These are phyloP conservation scores for Mormoops blainvillei DNA, from an alignment of 2,113 vertebrate species.

Conservation along the genomic window DNA sequence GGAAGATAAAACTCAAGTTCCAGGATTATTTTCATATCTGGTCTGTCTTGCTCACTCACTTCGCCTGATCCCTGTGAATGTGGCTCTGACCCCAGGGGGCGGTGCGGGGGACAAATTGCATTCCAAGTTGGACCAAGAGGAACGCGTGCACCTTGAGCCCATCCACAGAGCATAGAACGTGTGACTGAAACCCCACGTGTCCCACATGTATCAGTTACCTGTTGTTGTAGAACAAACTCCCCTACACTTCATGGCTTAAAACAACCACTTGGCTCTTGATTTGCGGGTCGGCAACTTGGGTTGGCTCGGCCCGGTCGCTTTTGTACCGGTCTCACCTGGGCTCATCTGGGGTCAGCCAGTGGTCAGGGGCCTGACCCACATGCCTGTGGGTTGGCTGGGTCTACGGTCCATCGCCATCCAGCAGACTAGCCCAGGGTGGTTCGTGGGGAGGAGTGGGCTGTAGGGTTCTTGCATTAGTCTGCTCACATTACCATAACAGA, in stretches of 20 bases:
- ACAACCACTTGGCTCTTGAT: background rate
- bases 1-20: background rate
- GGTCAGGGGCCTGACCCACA: background rate
- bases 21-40: background rate
- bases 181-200: rapidly evolving
- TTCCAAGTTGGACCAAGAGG: background rate
- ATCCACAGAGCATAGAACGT: background rate
- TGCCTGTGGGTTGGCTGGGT: background rate
- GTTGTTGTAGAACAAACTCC: background rate
- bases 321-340: background rate
- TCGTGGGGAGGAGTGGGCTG: rapidly evolving
- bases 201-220: rapidly evolving
- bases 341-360: background rate
- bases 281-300: background rate
- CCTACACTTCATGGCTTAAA: background rate
- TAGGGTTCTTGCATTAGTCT: background rate
- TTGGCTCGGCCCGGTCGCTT: background rate
- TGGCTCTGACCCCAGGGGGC: background rate
- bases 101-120: background rate
- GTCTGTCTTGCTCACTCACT: background rate
- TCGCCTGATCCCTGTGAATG: background rate
- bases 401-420: too few species aligned
- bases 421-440: too few species aligned
- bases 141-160: too few species aligned
- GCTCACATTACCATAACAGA: background rate